Conservation (phyloP, 2,797 vertebrate genomes). For the Pangasius sanitwongsei region DNA sequence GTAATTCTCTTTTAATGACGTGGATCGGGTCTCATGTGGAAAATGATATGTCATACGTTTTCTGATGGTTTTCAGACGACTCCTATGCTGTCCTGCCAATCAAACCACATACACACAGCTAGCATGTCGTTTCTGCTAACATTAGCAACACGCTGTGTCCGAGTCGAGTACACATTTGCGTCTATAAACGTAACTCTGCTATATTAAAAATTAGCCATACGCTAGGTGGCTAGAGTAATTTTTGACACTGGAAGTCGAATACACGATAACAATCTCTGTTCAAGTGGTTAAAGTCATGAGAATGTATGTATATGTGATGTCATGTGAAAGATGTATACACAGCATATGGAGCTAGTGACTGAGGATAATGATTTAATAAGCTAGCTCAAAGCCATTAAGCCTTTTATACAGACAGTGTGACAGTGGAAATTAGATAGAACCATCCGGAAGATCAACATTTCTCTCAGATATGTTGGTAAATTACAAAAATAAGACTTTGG, state of each 20-base stretch:
- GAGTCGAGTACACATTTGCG: not conserved
- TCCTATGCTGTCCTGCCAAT: not conserved
- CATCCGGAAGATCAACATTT: not conserved
- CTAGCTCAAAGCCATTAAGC: not conserved
- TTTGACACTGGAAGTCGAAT: not conserved
- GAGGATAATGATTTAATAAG: not conserved
- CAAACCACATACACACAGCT: not conserved
- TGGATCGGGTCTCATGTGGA: not conserved
- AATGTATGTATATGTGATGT: too few species aligned
- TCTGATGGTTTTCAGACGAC: not conserved
- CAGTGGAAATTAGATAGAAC: not conserved
- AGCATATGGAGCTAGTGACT: not conserved
- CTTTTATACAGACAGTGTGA: not conserved
- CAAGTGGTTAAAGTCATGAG: not conserved
- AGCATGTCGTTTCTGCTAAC: not conserved
- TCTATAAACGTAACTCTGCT: not conserved
- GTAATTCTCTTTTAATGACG: conserved; percentile 18
- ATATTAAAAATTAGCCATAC: not conserved
- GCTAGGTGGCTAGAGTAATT: not conserved
- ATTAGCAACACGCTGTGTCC: not conserved
- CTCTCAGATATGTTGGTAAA: not conserved
- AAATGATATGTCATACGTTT: not conserved
- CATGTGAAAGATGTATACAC: not conserved
- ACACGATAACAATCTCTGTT: not conserved
- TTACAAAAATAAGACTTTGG: not conserved